Percentiles rank a stretch among this genome's conserved stretches.
Evolutionary conservation across 2,797 vertebrate genomes (phyloP).

Genomic region (Selene dorsalis): DNA sequence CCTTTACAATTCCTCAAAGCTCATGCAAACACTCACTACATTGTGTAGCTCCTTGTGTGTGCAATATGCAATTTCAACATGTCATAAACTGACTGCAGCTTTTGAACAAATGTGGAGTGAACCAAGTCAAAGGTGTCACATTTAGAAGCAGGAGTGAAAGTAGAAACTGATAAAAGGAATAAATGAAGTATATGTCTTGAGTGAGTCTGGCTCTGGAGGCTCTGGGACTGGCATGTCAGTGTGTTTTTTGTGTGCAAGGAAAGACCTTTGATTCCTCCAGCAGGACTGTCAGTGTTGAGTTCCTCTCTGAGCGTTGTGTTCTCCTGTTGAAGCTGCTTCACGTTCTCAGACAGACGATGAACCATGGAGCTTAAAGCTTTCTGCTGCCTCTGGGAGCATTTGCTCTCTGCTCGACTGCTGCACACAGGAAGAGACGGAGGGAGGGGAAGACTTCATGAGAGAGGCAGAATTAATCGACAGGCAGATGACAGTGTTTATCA

Average conservation of each 20-base stretch:
- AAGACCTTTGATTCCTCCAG: conserved; percentile 79
- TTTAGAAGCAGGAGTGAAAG: background rate
- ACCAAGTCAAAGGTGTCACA: background rate
- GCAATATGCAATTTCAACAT: background rate
- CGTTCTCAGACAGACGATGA: conserved; percentile 85
- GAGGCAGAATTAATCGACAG: background rate
- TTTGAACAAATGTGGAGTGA: background rate
- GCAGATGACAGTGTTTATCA: background rate
- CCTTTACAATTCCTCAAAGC: no score
- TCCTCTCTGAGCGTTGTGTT: conserved; percentile 88
- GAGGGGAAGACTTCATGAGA: background rate
- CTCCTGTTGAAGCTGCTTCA: conserved; percentile 89
- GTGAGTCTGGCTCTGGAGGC: background rate
- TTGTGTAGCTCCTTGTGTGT: background rate
- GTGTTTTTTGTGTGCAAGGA: conserved; percentile 1
- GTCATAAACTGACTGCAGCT: background rate
- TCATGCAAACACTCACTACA: no score
- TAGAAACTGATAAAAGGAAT: background rate
- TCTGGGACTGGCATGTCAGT: background rate
- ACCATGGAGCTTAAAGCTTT: conserved; percentile 86
- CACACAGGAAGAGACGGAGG: conserved; percentile 6
- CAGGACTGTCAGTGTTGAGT: conserved; percentile 82
- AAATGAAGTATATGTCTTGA: background rate
- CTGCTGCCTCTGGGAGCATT: conserved; percentile 83
- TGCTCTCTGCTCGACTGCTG: conserved; percentile 84